These are phyloP conservation scores for Zaprionus gabonicus DNA, from an alignment of 1,140 invertebrate genomes.

Conservation along the genomic window DNA sequence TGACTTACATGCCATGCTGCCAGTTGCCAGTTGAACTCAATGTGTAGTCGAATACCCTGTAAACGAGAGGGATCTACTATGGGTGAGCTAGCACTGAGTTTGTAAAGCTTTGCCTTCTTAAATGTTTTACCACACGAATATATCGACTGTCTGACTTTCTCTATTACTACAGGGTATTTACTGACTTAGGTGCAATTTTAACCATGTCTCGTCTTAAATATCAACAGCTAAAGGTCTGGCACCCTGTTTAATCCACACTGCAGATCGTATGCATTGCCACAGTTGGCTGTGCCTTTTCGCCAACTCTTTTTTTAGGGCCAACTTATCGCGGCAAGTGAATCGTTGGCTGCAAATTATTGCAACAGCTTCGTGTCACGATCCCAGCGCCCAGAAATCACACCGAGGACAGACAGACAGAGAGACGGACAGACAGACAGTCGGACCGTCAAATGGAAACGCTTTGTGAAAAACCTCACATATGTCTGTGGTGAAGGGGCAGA, in stretches of 20 bases:
- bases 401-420: slow-evolving; percentile 9
- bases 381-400: slow-evolving; percentile 66
- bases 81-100: not conserved
- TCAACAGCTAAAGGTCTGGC: slow-evolving; percentile 27
- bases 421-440: slow-evolving; percentile 13
- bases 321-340: slow-evolving; percentile 55
- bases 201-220: slow-evolving; percentile 25
- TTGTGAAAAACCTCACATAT: slow-evolving; percentile 39
- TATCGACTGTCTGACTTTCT: not conserved
- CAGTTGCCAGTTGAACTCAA: slow-evolving; percentile 1
- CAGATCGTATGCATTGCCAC: slow-evolving; percentile 28
- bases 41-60: slow-evolving; percentile 23
- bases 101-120: too few species aligned
- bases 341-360: slow-evolving; percentile 50
- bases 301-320: slow-evolving; percentile 39
- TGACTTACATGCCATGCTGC: slow-evolving; percentile 71
- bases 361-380: slow-evolving; percentile 74
- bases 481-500: slow-evolving; percentile 62
- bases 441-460: slow-evolving; percentile 44
- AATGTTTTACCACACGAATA: not conserved
- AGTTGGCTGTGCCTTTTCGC: slow-evolving; percentile 1
- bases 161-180: not conserved
- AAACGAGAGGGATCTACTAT: not conserved
- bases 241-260: slow-evolving; percentile 25
- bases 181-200: not conserved